Percentiles rank a stretch among this genome's conserved stretches.
Conservation (phyloP, 92 coral and sea anemone genomes). For the Parazoanthus atlanticus region DNA sequence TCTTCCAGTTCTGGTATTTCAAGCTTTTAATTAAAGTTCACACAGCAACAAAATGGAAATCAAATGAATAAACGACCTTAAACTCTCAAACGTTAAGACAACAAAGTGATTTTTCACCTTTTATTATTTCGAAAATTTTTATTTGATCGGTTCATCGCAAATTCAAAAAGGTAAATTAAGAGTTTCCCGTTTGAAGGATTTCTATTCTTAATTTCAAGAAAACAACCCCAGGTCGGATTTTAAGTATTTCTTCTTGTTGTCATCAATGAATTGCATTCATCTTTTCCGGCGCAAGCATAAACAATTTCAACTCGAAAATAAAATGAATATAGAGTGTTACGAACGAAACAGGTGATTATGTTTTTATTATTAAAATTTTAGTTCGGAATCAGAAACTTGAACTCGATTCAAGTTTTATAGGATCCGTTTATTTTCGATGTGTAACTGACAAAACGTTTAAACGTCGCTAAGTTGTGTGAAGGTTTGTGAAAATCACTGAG, state of each 20-base stretch:
- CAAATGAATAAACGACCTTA: not conserved
- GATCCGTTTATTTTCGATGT: not conserved
- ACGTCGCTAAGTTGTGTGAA: not conserved
- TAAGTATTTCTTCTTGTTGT: not conserved
- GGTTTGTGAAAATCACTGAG: not conserved
- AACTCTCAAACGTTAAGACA: not conserved
- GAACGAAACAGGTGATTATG: too few relatives aligned
- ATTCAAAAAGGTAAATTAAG: too few relatives aligned
- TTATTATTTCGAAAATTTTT: too few relatives aligned
- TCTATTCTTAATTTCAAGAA: too few relatives aligned
- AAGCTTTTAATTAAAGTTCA: not conserved
- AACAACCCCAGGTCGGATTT: not conserved
- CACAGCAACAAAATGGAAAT: not conserved
- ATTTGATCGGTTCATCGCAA: not conserved
- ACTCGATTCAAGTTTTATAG: not conserved
- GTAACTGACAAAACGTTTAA: not conserved
- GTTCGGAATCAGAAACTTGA: not conserved
- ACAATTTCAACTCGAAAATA: not conserved
- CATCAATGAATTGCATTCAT: not conserved
- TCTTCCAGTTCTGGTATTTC: not conserved
- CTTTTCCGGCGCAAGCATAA: too few relatives aligned
- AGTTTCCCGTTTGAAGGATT: not conserved
- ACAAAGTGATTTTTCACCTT: not conserved
- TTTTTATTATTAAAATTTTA: too few relatives aligned
- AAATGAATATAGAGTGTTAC: not conserved